phyloP scores from a whole-genome alignment of 1,140 invertebrate genomes.

The Drosophila triauraria region DNA sequence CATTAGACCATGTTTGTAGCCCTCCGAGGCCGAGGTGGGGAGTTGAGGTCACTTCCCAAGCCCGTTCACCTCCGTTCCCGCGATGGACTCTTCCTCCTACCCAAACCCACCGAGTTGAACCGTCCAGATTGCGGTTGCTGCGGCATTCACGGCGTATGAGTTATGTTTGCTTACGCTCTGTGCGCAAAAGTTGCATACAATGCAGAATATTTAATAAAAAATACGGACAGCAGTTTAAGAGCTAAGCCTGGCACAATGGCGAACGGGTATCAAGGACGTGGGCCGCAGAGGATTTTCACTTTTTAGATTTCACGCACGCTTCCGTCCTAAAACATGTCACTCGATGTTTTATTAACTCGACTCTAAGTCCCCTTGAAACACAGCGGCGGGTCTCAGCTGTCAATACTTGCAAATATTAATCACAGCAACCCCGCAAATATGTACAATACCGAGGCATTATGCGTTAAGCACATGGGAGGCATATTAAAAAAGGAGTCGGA shows the following conservation, averaged over 20 bases:
- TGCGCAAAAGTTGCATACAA: conserved; percentile 38
- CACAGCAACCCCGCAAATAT: conserved; percentile 53
- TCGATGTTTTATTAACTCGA: conserved; percentile 75
- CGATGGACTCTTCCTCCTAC: background rate
- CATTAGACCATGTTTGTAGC: conserved; percentile 80
- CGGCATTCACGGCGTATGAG: conserved; percentile 62
- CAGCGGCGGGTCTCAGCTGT: conserved; percentile 72
- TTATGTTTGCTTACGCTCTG: conserved; percentile 49
- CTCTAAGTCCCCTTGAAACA: conserved; percentile 19
- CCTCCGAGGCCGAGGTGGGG: conserved; percentile 15
- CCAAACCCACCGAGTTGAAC: background rate
- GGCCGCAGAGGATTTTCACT: conserved; percentile 37
- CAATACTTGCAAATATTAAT: conserved; percentile 80
- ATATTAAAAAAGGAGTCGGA: conserved; percentile 67
- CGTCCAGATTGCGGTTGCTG: conserved; percentile 52
- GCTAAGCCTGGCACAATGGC: conserved; percentile 40
- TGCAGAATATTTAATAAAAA: conserved; percentile 58
- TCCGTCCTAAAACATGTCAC: conserved; percentile 66
- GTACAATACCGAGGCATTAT: conserved; percentile 48
- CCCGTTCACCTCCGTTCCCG: background rate
- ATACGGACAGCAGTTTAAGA: conserved; percentile 50
- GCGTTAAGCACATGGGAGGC: conserved; percentile 61
- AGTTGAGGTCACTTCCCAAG: conserved; percentile 32
- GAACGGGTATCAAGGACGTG: background rate
- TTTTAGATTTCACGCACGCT: conserved; percentile 67